These are phyloP conservation scores for Oncorhynchus kisutch DNA, from an alignment of 2,113 vertebrate species.

Conservation along the genomic window DNA sequence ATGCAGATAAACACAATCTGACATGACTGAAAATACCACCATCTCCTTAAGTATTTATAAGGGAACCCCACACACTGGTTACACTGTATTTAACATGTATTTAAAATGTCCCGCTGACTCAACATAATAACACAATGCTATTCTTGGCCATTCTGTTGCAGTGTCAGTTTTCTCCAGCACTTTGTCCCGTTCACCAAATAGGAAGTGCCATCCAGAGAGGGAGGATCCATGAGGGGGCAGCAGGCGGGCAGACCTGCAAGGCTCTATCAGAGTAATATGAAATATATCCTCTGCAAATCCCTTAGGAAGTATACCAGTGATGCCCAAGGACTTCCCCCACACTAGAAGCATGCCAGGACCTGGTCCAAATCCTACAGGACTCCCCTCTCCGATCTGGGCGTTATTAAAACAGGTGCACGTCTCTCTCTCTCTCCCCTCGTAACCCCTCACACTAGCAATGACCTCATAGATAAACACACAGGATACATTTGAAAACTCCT, in stretches of 20 bases:
- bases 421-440: too few relatives aligned
- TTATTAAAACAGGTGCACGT: slow-evolving; percentile 39
- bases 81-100: background rate
- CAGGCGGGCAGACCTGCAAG: slow-evolving; percentile 34
- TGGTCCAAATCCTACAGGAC: slow-evolving; percentile 31
- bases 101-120: slow-evolving; percentile 48
- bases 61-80: background rate
- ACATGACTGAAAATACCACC: too few relatives aligned
- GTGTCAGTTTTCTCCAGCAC: slow-evolving; percentile 52
- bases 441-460: too few relatives aligned
- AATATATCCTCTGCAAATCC: slow-evolving; percentile 58
- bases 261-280: slow-evolving; percentile 42
- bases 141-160: slow-evolving; percentile 49
- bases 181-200: slow-evolving; percentile 56
- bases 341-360: slow-evolving; percentile 22
- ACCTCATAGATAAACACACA: too few relatives aligned
- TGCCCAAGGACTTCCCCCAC: slow-evolving; percentile 42
- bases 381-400: slow-evolving; percentile 35
- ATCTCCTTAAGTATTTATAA: too few relatives aligned
- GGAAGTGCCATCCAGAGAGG: slow-evolving; percentile 49
- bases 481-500: too few relatives aligned
- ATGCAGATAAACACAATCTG: too few relatives aligned
- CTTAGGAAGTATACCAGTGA: slow-evolving; percentile 34
- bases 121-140: slow-evolving; percentile 31
- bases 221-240: slow-evolving; percentile 1